Evolutionary conservation across 2,797 vertebrate genomes (phyloP).

Genomic region (Meriones psammophilus): DNA sequence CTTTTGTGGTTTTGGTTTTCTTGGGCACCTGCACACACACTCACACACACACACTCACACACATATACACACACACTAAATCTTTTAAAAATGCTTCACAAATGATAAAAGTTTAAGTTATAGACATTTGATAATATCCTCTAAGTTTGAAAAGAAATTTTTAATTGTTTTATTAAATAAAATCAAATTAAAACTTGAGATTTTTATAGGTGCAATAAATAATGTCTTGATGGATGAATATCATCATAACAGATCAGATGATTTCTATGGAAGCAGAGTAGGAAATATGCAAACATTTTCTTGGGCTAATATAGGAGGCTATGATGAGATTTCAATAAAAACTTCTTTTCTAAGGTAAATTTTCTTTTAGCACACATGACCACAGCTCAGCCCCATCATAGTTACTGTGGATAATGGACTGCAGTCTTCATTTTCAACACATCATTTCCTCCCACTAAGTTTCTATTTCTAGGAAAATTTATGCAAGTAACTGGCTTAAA

Average conservation of each 20-base stretch:
- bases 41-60: neutral
- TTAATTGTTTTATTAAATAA: neutral
- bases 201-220: neutral
- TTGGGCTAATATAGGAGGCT: neutral
- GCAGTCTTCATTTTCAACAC: neutral
- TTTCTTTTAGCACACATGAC: neutral
- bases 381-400: neutral
- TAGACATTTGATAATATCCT: neutral
- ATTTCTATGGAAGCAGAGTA: neutral
- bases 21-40: neutral
- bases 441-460: neutral
- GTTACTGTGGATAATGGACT: neutral
- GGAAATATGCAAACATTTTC: neutral
- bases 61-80: neutral
- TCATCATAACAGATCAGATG: too few relatives aligned
- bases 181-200: conserved; percentile 11
- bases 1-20: neutral
- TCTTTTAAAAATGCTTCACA: too few relatives aligned
- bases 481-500: neutral
- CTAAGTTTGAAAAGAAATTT: conserved; percentile 22
- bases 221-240: neutral
- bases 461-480: neutral
- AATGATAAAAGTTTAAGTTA: neutral
- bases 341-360: neutral
- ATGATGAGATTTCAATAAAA: neutral